phyloP scores from a whole-genome alignment of 2,113 vertebrate genomes.

The Cervus canadensis region DNA sequence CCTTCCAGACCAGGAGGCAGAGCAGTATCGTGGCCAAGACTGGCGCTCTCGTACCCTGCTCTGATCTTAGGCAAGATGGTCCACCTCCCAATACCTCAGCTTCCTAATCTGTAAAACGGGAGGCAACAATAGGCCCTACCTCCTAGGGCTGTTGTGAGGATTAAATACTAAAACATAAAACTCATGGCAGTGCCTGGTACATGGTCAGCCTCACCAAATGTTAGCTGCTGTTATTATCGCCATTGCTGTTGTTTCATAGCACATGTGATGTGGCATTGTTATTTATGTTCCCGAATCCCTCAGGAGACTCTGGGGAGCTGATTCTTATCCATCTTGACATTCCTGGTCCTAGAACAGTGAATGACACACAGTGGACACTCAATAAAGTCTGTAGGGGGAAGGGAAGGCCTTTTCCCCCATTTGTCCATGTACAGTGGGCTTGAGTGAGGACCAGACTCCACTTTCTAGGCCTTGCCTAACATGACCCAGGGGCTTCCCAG shows the following conservation, averaged over 20 bases:
- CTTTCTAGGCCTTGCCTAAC: not conserved
- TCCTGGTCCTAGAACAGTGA: not conserved
- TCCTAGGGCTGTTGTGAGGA: not conserved
- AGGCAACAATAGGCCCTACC: not conserved
- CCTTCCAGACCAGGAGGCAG: not conserved
- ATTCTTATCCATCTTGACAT: not conserved
- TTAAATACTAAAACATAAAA: not conserved
- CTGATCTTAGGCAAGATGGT: not conserved
- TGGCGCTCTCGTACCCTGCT: not conserved
- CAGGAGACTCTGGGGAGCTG: not conserved
- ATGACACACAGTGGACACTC: not conserved
- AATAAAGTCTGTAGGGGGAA: not conserved
- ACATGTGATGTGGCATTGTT: not conserved
- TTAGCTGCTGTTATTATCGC: no score
- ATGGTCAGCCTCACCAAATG: not conserved
- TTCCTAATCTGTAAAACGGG: not conserved
- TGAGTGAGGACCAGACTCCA: not conserved
- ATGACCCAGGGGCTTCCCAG: not conserved
- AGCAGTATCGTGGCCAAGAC: not conserved
- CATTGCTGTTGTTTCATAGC: not conserved
- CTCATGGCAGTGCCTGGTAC: not conserved
- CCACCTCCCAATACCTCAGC: not conserved
- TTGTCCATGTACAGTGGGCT: not conserved
- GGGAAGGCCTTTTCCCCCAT: not conserved
- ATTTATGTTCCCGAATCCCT: not conserved